phyloP scores from a whole-genome alignment of 2,113 vertebrate genomes.

The Albula glossodonta region DNA sequence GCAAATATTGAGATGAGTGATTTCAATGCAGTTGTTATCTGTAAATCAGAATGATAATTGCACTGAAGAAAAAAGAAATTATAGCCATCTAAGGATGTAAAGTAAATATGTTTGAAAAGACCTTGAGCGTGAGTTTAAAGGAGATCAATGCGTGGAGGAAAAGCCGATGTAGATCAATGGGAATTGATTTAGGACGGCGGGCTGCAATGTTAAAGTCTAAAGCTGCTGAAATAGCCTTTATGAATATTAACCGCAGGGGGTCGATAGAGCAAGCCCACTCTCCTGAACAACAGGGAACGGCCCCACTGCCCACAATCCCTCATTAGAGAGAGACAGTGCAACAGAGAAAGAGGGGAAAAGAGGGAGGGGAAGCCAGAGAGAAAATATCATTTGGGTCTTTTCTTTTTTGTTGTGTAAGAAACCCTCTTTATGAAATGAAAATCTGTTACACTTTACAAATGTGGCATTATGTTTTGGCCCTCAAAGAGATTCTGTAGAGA shows the following conservation, averaged over 20 bases:
- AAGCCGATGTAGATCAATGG: conserved; percentile 71
- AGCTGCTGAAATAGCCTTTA: conserved; percentile 74
- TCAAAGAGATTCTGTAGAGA: background rate
- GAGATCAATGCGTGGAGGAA: conserved; percentile 60
- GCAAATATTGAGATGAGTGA: background rate
- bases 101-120: conserved; percentile 55
- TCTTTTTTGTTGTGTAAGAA: background rate
- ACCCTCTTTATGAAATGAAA: background rate
- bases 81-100: background rate
- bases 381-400: background rate
- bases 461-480: background rate
- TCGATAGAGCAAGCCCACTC: conserved; percentile 58
- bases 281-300: conserved; percentile 36
- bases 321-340: conserved; percentile 24
- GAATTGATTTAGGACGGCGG: conserved; percentile 68
- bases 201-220: conserved; percentile 48
- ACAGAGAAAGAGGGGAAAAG: background rate
- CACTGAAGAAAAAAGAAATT: conserved; percentile 53
- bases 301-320: conserved; percentile 45
- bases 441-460: background rate
- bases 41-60: conserved; percentile 55
- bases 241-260: conserved; percentile 73
- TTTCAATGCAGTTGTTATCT: conserved; percentile 56
- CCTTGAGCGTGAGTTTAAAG: conserved; percentile 68
- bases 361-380: background rate